Conservation (phyloP, 2,888 invertebrate species). For the Oxyteleia sp. region DNA sequence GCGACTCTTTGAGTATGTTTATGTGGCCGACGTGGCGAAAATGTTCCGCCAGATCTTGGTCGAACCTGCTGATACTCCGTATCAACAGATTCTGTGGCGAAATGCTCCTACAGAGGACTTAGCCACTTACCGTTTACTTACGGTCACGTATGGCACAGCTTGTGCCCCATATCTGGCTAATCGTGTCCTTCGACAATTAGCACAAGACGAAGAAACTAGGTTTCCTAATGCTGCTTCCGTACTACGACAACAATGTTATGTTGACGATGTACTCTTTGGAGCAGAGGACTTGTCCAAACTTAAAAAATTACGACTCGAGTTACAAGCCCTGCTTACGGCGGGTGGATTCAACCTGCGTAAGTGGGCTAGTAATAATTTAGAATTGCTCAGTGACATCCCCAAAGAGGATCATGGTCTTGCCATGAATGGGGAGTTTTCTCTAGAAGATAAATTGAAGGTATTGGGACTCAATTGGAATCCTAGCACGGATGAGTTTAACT, state of each 20-base stretch:
- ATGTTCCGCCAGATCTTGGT: no score
- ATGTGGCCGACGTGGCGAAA: no score
- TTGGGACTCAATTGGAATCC: slow-evolving; percentile 10
- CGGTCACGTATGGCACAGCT: no score
- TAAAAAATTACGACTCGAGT: neutral
- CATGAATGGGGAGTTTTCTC: neutral
- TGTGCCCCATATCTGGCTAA: no score
- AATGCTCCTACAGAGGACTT: neutral
- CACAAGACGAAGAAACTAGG: neutral
- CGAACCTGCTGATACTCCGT: no score
- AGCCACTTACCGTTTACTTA: neutral
- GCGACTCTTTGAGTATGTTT: no score
- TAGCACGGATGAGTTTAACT: neutral
- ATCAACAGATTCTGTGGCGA: no score
- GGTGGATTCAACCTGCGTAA: neutral
- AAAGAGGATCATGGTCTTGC: no score
- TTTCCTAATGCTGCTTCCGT: slow-evolving; percentile 1
- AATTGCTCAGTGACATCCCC: neutral
- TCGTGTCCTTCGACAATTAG: neutral
- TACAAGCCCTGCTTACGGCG: no score
- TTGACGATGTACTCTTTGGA: slow-evolving; percentile 29
- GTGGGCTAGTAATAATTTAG: slow-evolving; percentile 13
- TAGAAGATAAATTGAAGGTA: neutral
- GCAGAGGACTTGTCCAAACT: neutral
- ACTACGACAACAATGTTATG: slow-evolving; percentile 8